phyloP scores from a whole-genome alignment of 2,888 invertebrate species.

The Lithophane socia region DNA sequence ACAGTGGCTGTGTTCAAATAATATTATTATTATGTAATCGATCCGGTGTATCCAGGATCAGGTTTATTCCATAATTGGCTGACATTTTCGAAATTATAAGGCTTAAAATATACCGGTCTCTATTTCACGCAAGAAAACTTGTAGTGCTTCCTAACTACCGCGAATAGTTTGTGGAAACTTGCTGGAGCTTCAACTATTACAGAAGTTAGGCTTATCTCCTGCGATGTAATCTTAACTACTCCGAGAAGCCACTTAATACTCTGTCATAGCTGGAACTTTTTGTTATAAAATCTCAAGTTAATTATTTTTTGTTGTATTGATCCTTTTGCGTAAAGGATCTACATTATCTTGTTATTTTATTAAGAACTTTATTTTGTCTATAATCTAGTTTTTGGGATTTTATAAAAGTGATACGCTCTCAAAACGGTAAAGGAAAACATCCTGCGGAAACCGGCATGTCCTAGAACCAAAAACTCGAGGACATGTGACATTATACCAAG shows the following conservation, averaged over 20 bases:
- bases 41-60: background rate
- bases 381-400: background rate
- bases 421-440: too few species aligned
- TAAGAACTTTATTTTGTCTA: too few species aligned
- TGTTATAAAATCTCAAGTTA: background rate
- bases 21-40: background rate
- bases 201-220: conserved; percentile 26
- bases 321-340: background rate
- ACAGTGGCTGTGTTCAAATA: background rate
- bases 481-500: too few species aligned
- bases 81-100: background rate
- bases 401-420: too few species aligned
- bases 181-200: conserved; percentile 29
- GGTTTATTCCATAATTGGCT: background rate
- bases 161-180: conserved; percentile 47
- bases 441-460: too few species aligned
- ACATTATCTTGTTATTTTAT: background rate
- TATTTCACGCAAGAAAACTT: conserved; percentile 9
- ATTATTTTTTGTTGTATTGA: conserved; percentile 26
- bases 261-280: conserved; percentile 14
- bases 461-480: too few species aligned
- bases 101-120: background rate
- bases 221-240: conserved; percentile 27
- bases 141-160: conserved; percentile 26
- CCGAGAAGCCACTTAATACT: conserved; percentile 11